Evolutionary conservation across 2,888 invertebrate species (phyloP).

Genomic region (Spilosoma lubricipeda): DNA sequence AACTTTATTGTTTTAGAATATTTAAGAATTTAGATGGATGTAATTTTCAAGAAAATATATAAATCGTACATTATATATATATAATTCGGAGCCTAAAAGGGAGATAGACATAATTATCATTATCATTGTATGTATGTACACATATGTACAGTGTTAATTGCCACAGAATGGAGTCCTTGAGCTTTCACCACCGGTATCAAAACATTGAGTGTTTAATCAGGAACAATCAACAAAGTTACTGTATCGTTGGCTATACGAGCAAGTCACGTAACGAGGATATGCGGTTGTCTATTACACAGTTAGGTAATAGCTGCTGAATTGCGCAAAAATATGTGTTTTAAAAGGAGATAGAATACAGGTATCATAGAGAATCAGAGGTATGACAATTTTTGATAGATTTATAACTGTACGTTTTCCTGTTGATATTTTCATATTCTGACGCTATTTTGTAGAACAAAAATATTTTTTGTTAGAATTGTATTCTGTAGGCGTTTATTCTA

Average conservation of each 20-base stretch:
- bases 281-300: slow-evolving; percentile 12
- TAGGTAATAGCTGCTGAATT: not conserved
- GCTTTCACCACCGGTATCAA: slow-evolving; percentile 26
- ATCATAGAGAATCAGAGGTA: too few species aligned
- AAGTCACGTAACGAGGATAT: slow-evolving; percentile 14
- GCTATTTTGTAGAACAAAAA: not conserved
- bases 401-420: not conserved
- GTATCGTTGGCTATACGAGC: slow-evolving; percentile 27
- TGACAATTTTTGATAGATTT: too few species aligned
- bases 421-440: not conserved
- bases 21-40: too few species aligned
- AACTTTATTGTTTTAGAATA: too few species aligned
- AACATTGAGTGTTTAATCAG: slow-evolving; percentile 54
- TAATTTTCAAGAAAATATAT: slow-evolving; percentile 23
- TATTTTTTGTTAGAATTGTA: not conserved
- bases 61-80: slow-evolving; percentile 4
- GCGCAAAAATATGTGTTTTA: not conserved
- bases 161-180: slow-evolving; percentile 36
- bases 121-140: slow-evolving; percentile 27
- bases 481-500: too few species aligned
- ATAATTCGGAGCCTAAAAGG: slow-evolving; percentile 26
- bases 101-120: slow-evolving; percentile 39
- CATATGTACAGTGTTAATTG: slow-evolving; percentile 39
- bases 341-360: not conserved
- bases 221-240: slow-evolving; percentile 51